These are phyloP conservation scores for Callionymus lyra DNA, from an alignment of 2,113 vertebrate genomes.

Conservation along the genomic window DNA sequence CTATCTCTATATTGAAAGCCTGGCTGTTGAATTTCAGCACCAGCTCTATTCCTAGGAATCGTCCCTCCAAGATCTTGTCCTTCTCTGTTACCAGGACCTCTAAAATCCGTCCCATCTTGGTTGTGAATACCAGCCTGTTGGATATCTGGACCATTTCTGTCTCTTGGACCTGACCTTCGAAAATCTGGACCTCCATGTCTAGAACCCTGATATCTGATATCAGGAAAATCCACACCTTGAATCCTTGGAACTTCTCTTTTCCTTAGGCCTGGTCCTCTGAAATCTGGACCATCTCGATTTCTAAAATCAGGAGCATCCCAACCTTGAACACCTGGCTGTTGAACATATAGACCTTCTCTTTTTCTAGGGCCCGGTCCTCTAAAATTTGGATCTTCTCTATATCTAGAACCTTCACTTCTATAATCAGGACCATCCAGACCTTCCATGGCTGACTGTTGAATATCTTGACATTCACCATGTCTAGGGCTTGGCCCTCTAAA, in stretches of 20 bases:
- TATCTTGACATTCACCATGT: not conserved
- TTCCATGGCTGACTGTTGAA: not conserved
- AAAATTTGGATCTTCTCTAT: constrained; percentile 9
- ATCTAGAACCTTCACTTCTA: not conserved
- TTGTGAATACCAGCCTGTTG: too few species aligned
- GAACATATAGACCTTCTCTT: not conserved
- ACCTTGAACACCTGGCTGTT: too few species aligned
- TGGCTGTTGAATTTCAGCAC: too few species aligned
- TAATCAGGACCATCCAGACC: constrained; percentile 1
- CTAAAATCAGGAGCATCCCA: constrained; percentile 2
- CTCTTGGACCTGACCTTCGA: too few species aligned
- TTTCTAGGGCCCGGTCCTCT: constrained; percentile 7
- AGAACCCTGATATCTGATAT: constrained; percentile 3
- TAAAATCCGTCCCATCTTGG: not conserved
- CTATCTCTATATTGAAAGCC: too few species aligned
- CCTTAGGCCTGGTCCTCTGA: constrained; percentile 2
- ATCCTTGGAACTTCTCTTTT: not conserved
- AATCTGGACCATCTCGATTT: constrained; percentile 7
- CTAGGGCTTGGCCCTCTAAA: constrained; percentile 10
- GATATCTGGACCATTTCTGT: too few species aligned
- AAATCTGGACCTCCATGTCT: constrained; percentile 3
- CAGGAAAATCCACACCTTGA: constrained; percentile 8
- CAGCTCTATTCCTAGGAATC: too few species aligned
- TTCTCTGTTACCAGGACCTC: constrained; percentile 4
- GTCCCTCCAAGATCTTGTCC: not conserved